Conservation (phyloP, 2,888 invertebrate species). For the Lycia hirtaria region DNA sequence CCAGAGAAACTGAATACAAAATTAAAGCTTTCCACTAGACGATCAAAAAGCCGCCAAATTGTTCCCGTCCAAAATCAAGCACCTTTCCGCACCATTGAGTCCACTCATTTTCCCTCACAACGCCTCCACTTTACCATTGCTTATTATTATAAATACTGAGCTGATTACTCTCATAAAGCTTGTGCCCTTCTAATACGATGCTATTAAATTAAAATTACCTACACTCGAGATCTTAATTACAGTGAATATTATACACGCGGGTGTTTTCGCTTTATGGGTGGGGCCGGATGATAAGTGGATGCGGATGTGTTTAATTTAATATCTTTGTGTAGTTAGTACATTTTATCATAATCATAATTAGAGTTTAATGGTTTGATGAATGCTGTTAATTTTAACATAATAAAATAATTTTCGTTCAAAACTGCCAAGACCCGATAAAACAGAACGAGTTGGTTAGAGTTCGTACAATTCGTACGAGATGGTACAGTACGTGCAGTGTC, state of each 20-base stretch:
- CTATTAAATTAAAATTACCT: conserved; percentile 35
- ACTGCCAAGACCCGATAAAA: too few relatives aligned
- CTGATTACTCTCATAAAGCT: conserved; percentile 56
- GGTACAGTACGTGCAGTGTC: too few relatives aligned
- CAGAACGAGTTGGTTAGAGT: too few relatives aligned
- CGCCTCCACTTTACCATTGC: conserved; percentile 54
- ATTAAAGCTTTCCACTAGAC: conserved; percentile 7
- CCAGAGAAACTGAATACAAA: not conserved
- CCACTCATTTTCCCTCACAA: conserved; percentile 62
- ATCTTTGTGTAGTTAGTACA: conserved; percentile 15
- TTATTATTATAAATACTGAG: conserved; percentile 53
- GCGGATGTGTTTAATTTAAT: conserved; percentile 22
- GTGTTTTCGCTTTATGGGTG: conserved; percentile 23
- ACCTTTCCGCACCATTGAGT: conserved; percentile 57
- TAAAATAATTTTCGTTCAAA: too few relatives aligned
- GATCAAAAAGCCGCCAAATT: conserved; percentile 27
- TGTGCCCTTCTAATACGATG: conserved; percentile 49
- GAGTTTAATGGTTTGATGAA: too few relatives aligned
- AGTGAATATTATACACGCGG: conserved; percentile 27
- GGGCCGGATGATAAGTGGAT: conserved; percentile 22
- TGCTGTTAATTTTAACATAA: too few relatives aligned
- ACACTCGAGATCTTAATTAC: conserved; percentile 33
- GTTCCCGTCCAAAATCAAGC: conserved; percentile 42
- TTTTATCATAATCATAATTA: not conserved
- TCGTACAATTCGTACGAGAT: too few relatives aligned